Conservation (phyloP, 1,140 invertebrate genomes). For the Lepidostoma basale region DNA sequence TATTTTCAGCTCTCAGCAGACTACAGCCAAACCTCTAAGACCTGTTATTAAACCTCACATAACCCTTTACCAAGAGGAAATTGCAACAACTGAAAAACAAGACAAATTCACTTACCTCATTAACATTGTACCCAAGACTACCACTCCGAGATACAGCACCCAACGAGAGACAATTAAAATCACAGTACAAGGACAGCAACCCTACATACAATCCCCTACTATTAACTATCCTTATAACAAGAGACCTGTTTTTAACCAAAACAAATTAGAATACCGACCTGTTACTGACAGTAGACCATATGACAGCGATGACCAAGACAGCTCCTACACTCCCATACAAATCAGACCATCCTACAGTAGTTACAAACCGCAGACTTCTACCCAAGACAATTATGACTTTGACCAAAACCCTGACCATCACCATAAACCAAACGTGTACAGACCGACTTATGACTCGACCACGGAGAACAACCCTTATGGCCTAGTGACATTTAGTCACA, state of each 20-base stretch:
- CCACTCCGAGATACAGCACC: constrained; percentile 37
- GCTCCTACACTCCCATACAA: background rate
- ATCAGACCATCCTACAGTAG: constrained; percentile 22
- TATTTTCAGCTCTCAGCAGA: constrained; percentile 30
- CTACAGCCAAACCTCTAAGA: constrained; percentile 24
- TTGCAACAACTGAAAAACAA: constrained; percentile 26
- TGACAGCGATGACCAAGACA: background rate
- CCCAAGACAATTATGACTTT: constrained; percentile 11
- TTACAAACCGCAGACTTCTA: constrained; percentile 17
- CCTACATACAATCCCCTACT: constrained; percentile 20
- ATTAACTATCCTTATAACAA: constrained; percentile 35
- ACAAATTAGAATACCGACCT: constrained; percentile 42
- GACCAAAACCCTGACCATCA: constrained; percentile 24
- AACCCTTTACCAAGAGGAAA: constrained; percentile 22
- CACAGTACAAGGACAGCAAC: constrained; percentile 38
- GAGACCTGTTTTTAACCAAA: constrained; percentile 43
- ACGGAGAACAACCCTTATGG: constrained; percentile 55
- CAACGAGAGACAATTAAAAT: constrained; percentile 42
- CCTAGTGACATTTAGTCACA: constrained; percentile 56
- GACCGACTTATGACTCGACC: constrained; percentile 37
- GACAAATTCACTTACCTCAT: constrained; percentile 41
- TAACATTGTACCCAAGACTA: constrained; percentile 44
- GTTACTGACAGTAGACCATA: constrained; percentile 11
- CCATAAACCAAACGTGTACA: constrained; percentile 12
- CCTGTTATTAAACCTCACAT: constrained; percentile 36